phyloP scores from a whole-genome alignment of 2,797 vertebrate genomes.

The Falco cherrug region DNA sequence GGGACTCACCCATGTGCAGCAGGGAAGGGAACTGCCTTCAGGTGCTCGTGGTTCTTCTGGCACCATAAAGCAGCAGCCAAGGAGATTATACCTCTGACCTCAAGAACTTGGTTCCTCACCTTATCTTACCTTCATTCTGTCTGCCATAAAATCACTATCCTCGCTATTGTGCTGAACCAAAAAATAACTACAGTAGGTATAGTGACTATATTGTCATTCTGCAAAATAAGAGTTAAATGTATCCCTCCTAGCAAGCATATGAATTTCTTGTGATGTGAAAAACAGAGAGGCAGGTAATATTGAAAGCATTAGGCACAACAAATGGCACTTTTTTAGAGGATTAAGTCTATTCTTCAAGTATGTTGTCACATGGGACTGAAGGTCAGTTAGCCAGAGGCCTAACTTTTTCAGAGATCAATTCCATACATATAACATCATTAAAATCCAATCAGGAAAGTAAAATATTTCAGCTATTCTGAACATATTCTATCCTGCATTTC shows the following conservation, averaged over 20 bases:
- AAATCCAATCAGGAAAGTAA: not conserved
- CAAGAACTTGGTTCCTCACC: not conserved
- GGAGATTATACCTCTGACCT: not conserved
- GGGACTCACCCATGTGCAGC: not conserved
- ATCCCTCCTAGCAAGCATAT: not conserved
- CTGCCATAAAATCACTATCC: not conserved
- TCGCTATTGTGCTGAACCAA: not conserved
- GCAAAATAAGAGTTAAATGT: not conserved
- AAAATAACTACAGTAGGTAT: not conserved
- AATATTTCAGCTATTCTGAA: not conserved
- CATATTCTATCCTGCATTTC: not conserved
- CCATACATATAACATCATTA: not conserved
- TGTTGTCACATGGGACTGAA: slow-evolving; percentile 15
- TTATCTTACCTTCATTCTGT: not conserved
- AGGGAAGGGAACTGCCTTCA: not conserved
- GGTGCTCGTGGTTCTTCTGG: not conserved
- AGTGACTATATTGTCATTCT: not conserved
- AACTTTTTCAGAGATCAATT: not conserved
- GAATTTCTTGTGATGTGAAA: not conserved
- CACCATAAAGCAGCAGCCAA: not conserved
- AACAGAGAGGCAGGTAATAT: not conserved
- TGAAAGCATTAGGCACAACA: slow-evolving; percentile 20
- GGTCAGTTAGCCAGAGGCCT: not conserved
- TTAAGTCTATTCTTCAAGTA: slow-evolving; percentile 41
- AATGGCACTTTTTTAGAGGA: slow-evolving; percentile 16